A percentile compares a stretch with the other conserved stretches of the same genome.
phyloP scores from a whole-genome alignment of 2,888 invertebrate species.

The Chaitophorus viminalis region DNA sequence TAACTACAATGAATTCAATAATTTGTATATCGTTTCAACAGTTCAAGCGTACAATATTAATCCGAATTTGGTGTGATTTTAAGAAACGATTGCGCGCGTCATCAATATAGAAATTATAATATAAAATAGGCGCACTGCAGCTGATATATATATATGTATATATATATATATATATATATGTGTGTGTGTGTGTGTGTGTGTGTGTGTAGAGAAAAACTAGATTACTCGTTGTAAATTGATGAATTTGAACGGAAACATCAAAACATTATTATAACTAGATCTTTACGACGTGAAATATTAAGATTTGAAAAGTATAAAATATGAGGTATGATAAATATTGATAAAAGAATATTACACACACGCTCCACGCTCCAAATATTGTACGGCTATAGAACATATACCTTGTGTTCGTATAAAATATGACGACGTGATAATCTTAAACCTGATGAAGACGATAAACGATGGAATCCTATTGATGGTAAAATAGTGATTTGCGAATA shows the following conservation, averaged over 20 bases:
- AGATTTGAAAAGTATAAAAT: not conserved
- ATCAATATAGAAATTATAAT: no score
- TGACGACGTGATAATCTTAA: slow-evolving; percentile 28
- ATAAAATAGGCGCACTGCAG: not conserved
- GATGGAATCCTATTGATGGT: not conserved
- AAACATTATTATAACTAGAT: not conserved
- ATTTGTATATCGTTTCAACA: not conserved
- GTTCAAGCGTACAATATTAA: not conserved
- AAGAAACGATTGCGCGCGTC: not conserved
- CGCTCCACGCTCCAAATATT: not conserved
- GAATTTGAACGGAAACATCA: not conserved
- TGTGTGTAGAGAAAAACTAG: not conserved
- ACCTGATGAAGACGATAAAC: slow-evolving; percentile 11
- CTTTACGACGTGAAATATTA: not conserved
- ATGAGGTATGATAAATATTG: not conserved
- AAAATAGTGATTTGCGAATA: slow-evolving; percentile 26
- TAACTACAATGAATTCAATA: not conserved
- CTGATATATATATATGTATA: no score
- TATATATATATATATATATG: no score
- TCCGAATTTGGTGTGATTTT: not conserved
- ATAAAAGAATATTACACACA: slow-evolving; percentile 9
- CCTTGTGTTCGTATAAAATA: not conserved
- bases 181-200: no score
- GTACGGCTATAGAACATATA: not conserved
- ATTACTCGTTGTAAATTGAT: not conserved